phyloP scores from a whole-genome alignment of 2,113 vertebrate species.

The Ptyas mucosa region DNA sequence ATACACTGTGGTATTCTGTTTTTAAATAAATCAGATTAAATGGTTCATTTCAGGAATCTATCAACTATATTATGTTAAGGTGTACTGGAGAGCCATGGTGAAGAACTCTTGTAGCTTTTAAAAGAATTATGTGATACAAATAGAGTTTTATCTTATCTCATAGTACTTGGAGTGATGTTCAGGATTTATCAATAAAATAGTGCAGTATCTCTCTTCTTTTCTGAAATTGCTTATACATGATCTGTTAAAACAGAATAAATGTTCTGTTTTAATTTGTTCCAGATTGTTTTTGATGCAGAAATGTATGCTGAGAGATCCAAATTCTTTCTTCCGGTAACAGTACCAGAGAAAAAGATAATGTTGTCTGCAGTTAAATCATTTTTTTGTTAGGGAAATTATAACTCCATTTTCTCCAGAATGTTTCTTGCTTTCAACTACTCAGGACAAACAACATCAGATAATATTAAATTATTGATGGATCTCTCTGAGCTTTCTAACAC shows the following conservation, averaged over 20 bases:
- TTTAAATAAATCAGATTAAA: slow-evolving; percentile 28
- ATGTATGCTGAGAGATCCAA: not conserved
- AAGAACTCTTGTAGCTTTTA: not conserved
- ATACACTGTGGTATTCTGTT: not conserved
- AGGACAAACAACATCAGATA: not conserved
- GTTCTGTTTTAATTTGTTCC: not conserved
- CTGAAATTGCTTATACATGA: not conserved
- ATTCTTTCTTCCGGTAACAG: not conserved
- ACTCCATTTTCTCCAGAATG: not conserved
- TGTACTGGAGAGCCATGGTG: not conserved
- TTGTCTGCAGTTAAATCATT: not conserved
- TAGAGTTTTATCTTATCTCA: not conserved
- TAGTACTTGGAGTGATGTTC: not conserved
- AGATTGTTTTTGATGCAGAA: not conserved
- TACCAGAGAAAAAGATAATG: not conserved
- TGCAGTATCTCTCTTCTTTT: not conserved
- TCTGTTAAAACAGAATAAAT: not conserved
- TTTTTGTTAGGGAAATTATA: not conserved
- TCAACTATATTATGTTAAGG: not conserved
- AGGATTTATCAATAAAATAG: not conserved
- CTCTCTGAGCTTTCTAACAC: not conserved
- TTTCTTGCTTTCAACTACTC: not conserved
- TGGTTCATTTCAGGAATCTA: slow-evolving; percentile 6
- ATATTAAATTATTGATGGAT: not conserved
- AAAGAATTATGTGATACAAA: not conserved